Conservation (phyloP, 2,888 invertebrate species). For the Isotomurus palustris region DNA sequence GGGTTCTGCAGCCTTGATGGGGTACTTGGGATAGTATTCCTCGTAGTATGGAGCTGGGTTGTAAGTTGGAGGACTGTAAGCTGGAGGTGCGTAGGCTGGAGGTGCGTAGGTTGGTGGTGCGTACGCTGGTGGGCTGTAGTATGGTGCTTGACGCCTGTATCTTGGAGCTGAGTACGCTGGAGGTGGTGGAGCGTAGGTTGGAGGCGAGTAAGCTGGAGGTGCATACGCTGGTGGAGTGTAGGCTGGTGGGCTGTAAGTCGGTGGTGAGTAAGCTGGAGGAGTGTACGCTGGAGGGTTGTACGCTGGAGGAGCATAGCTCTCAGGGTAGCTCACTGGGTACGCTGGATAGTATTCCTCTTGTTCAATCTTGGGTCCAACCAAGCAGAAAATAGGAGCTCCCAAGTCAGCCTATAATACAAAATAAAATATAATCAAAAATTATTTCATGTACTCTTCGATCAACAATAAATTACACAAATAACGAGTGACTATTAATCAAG, state of each 20-base stretch:
- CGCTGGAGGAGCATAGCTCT: too few relatives aligned
- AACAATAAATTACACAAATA: background rate
- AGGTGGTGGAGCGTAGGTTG: constrained; percentile 29
- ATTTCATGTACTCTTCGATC: too few relatives aligned
- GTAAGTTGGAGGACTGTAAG: constrained; percentile 18
- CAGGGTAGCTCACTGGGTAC: constrained; percentile 25
- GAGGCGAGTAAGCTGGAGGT: constrained; percentile 18
- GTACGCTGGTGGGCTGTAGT: constrained; percentile 6
- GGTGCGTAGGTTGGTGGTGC: constrained; percentile 19
- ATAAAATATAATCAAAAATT: background rate
- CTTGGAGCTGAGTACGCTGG: constrained; percentile 21
- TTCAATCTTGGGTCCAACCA: constrained; percentile 40
- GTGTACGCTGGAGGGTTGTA: constrained; percentile 5
- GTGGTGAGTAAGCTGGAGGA: constrained; percentile 7
- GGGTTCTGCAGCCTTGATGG: constrained; percentile 38
- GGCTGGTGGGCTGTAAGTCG: constrained; percentile 11
- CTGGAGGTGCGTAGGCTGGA: constrained; percentile 19
- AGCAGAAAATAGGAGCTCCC: constrained; percentile 44
- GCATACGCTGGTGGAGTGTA: constrained; percentile 7
- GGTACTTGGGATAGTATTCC: constrained; percentile 33
- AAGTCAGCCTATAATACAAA: constrained; percentile 38
- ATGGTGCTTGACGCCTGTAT: constrained; percentile 15
- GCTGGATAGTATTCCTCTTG: constrained; percentile 40
- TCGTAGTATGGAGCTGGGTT: constrained; percentile 11
- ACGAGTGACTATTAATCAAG: too few relatives aligned